A percentile compares a stretch with the other conserved stretches of the same genome.
These are phyloP conservation scores for Echeneis naucrates DNA, from an alignment of 2,797 vertebrate genomes.

Conservation along the genomic window DNA sequence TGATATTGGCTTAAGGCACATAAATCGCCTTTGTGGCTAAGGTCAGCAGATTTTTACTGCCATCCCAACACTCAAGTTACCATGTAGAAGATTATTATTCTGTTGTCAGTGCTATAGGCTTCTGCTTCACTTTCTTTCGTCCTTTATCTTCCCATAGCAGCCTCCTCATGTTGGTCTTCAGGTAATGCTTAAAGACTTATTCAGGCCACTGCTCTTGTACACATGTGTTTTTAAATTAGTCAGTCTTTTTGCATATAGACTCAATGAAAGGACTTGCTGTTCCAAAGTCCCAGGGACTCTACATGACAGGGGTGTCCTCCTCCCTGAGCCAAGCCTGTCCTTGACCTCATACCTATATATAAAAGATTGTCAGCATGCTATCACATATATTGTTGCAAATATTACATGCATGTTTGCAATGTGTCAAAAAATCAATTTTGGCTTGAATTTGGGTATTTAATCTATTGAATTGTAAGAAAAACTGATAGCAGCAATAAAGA, in stretches of 20 bases:
- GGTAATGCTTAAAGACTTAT: not conserved
- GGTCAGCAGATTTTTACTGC: too few relatives aligned
- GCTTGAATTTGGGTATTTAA: not conserved
- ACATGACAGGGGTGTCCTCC: too few relatives aligned
- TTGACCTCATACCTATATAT: too few relatives aligned
- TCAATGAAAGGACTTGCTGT: too few relatives aligned
- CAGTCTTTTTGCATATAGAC: not conserved
- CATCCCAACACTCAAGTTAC: not conserved
- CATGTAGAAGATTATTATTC: not conserved
- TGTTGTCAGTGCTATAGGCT: not conserved
- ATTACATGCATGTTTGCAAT: too few relatives aligned
- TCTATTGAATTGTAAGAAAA: not conserved
- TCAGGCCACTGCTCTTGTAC: not conserved
- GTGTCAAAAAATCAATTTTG: not conserved
- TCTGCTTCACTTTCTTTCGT: not conserved
- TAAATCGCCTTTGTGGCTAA: not conserved
- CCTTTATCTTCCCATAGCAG: not conserved
- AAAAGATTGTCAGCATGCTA: too few relatives aligned
- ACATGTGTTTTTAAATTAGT: not conserved
- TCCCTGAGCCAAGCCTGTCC: too few relatives aligned
- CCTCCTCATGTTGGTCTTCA: not conserved
- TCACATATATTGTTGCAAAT: not conserved
- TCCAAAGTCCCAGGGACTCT: too few relatives aligned
- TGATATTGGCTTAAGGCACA: not conserved
- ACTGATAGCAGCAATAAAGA: not conserved